A percentile compares a stretch with the other conserved stretches of the same genome.
Conservation (phyloP, 2,113 vertebrate genomes). For the Ammospiza nelsoni region DNA sequence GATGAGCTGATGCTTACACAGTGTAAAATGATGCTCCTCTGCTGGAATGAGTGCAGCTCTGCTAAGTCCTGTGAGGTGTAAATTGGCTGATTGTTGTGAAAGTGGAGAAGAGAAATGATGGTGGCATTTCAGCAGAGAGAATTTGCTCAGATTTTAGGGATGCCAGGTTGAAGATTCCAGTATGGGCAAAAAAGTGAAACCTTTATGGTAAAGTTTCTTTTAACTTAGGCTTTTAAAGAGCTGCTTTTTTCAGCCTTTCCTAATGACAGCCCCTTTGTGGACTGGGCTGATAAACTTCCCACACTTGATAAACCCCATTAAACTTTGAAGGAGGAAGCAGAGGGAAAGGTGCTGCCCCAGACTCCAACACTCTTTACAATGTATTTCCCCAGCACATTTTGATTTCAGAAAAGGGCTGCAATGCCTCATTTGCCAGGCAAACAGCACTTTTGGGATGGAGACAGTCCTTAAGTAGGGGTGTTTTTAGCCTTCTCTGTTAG, state of each 20-base stretch:
- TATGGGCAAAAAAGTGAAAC: not conserved
- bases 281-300: not conserved
- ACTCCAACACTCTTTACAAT: not conserved
- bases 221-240: too few species aligned
- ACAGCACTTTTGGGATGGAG: not conserved
- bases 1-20: not conserved
- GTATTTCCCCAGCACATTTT: not conserved
- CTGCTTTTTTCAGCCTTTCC: not conserved
- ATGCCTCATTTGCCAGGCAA: not conserved
- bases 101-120: rapidly evolving
- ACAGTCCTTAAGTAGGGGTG: not conserved
- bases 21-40: not conserved
- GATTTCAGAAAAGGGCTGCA: not conserved
- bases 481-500: not conserved
- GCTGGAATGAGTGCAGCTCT: not conserved
- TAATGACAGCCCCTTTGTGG: not conserved
- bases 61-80: not conserved
- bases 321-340: not conserved
- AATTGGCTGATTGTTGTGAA: not conserved
- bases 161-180: not conserved
- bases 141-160: not conserved
- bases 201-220: too few species aligned
- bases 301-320: not conserved
- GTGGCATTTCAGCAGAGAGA: not conserved
- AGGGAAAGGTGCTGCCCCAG: not conserved